A percentile compares a stretch with the other conserved stretches of the same genome.
Conservation (phyloP, 2,888 invertebrate genomes). For the Drosophila ustulata region DNA sequence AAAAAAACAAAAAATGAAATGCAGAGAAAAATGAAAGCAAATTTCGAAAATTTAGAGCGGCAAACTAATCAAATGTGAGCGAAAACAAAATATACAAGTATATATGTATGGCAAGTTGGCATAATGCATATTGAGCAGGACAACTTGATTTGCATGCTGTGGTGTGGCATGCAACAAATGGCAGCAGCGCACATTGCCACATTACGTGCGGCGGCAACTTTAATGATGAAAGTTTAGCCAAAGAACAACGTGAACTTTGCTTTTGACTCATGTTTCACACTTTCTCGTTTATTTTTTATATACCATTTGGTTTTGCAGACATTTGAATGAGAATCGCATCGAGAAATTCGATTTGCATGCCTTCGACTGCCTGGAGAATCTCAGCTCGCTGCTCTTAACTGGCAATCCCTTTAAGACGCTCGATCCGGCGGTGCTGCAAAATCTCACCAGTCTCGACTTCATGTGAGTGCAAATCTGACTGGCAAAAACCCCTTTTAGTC, state of each 20-base stretch:
- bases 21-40: background rate
- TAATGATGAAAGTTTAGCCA: slow-evolving; percentile 52
- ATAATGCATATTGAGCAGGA: slow-evolving; percentile 51
- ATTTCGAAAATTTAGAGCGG: background rate
- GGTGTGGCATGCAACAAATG: slow-evolving; percentile 41
- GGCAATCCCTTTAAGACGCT: slow-evolving; percentile 83
- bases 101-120: slow-evolving; percentile 3
- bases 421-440: slow-evolving; percentile 83
- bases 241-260: slow-evolving; percentile 3
- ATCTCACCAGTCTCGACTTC: slow-evolving; percentile 84
- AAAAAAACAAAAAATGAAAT: background rate
- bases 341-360: slow-evolving; percentile 84
- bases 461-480: slow-evolving; percentile 84
- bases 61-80: slow-evolving; percentile 20
- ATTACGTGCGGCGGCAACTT: slow-evolving; percentile 62
- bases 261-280: background rate
- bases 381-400: slow-evolving; percentile 85
- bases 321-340: slow-evolving; percentile 85
- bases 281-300: slow-evolving; percentile 34
- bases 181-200: slow-evolving; percentile 8
- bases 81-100: background rate
- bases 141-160: slow-evolving; percentile 42
- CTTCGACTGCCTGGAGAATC: slow-evolving; percentile 84
- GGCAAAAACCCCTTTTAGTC: background rate
- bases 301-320: slow-evolving; percentile 71